Evolutionary conservation across 2,888 invertebrate species (phyloP), one percentile per base, ranked within the genome.

Genomic region (Nomada hirtipes): DNA sequence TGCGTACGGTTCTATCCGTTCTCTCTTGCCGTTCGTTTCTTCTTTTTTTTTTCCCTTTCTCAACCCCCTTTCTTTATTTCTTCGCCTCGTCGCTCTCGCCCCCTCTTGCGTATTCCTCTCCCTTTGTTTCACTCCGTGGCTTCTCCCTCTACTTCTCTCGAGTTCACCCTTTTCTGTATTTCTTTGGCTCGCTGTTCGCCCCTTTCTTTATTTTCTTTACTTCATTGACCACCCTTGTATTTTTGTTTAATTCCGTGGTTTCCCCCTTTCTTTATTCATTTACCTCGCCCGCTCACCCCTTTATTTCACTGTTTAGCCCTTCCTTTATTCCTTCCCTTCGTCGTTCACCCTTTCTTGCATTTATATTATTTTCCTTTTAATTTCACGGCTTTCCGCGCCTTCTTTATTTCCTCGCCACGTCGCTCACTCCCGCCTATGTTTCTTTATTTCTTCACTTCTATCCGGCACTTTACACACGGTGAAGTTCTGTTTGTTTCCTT

Each of bases 1-100:
- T 55, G 67, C 52, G 53, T 60, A 63, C 64, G 50, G 69, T 63
- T 79, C 80, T 73, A 63, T 83, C 76, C 76, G 59, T 77, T 59
- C 63, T 79, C 68, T 79, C 72, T n/a, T 61, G 53, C 26, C 26
- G 72, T 70, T 67, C 44, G 73, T 78, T 72, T 60, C 60, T 26
- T 70, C 60, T n/a, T 70, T 73, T 74, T 74, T 71, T 71, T 60
- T 69, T 52, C 20, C 23, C 65, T 36, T 11, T 23, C n/a, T 29
- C 36, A 55, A n/a, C 23, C 4, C 11, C 18, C 29, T 52, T 70
- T 23, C 52, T 44, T 70, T 53, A 18, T 55, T 36, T 73, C 44
- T 53, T 52, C 18, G 47, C 68, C 47, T 59, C 47, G 64, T 65
- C 57, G 67, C 63, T n/a, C 42, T 26, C 18, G 10, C n/a, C n/a